Evolutionary conservation across 2,888 invertebrate genomes (phyloP).

Genomic region (Ptilodon capucinus): DNA sequence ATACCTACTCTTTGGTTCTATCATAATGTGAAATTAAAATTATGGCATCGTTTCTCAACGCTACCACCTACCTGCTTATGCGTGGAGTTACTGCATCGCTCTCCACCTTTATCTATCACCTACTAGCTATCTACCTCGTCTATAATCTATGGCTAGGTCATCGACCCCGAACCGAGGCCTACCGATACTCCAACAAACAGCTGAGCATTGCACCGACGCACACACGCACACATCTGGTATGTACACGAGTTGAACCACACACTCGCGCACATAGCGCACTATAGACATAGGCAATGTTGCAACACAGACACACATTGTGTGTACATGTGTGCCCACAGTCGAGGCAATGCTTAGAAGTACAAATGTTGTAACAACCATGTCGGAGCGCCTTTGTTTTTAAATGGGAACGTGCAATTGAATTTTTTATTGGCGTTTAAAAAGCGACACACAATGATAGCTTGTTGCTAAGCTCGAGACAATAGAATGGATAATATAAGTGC

Average conservation of each 20-base stretch:
- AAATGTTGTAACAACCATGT: conserved; percentile 21
- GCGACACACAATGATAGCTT: neutral
- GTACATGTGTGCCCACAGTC: neutral
- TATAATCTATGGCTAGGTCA: conserved; percentile 56
- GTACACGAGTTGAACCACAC: neutral
- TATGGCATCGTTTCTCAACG: too few species aligned
- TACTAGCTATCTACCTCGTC: neutral
- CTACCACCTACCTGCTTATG: too few species aligned
- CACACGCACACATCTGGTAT: conserved; percentile 24
- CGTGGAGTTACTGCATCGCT: too few species aligned
- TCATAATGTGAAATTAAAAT: too few species aligned
- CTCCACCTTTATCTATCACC: neutral
- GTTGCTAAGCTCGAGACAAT: neutral
- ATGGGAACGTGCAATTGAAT: conserved; percentile 25
- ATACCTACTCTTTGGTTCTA: too few species aligned
- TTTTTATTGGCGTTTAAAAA: conserved; percentile 7
- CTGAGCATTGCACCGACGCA: conserved; percentile 55
- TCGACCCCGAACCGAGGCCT: conserved; percentile 65
- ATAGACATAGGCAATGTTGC: neutral
- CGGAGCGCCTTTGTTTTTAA: conserved; percentile 25
- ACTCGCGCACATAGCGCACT: neutral
- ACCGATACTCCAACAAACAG: conserved; percentile 65
- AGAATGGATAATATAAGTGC: neutral
- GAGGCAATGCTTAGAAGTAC: conserved; percentile 13
- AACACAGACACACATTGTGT: neutral